Evolutionary conservation across 2,113 vertebrate species (phyloP), one percentile per base, ranked within the genome.

Genomic region (Hoplias malabaricus): DNA sequence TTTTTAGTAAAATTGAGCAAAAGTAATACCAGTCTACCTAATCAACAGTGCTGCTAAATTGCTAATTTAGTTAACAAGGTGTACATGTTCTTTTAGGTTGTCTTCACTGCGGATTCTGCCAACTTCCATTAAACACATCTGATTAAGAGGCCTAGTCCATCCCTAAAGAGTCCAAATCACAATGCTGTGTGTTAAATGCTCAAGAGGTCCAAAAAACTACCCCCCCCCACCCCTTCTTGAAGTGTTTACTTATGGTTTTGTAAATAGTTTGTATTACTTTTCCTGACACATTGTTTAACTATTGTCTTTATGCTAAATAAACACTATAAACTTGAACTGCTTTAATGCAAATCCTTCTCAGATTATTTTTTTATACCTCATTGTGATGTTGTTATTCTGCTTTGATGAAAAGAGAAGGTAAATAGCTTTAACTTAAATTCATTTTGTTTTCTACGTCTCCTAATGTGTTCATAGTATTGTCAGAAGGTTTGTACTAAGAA

Each of bases 241-340:
- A 57, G 62, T 73, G 62, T 82, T 78, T 71, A 53, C 33, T 81
- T 81, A 53, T 38, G 19, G 56, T 67, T 36, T 74, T 69, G 46
- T 74, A 65, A 70, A 74, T 57, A 65, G 54, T 63, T 72, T 50
- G 66, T 70, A 42, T 65, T 74, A 21, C 10, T 77, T 48, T 78
- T 61, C 43, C 5, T 62, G 62, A 56, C 68, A 78, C 67, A 78
- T 53, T 42, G 57, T 71, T 56, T 42, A 14, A 61, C 42, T 73
- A 31, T 59, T 40, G 16, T 74, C 27, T 54, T 78, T 46, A 50
- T 73, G 25, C 61, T 25, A 77, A 61, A 36, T 53, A 70, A 65
- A 80, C 31, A 59, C 68, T 73, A 43, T 73, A 33, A 62, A 75
- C 80, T 74, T 78, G 75, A 71, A 82, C 63, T 25, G 54, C 69